Evolutionary conservation across 1,140 invertebrate genomes (phyloP).

Genomic region (Zaprionus capensis): DNA sequence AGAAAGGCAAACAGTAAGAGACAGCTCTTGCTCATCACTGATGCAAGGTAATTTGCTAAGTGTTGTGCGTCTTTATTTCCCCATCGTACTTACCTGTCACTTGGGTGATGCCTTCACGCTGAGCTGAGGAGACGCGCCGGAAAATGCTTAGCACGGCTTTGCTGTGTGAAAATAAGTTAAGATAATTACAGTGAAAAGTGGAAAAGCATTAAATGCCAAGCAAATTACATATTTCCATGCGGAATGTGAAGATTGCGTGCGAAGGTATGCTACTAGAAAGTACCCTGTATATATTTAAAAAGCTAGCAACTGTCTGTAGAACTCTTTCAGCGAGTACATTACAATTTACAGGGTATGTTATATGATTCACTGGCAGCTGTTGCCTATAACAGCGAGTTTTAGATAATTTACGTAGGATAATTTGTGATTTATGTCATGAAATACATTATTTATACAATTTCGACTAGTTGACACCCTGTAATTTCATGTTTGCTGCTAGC

Average conservation of each 20-base stretch:
- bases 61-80: conserved; percentile 15
- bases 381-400: neutral
- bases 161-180: conserved; percentile 53
- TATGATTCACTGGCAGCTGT: too few relatives aligned
- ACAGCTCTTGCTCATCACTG: neutral
- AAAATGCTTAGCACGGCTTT: conserved; percentile 82
- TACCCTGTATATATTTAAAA: neutral
- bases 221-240: conserved; percentile 26
- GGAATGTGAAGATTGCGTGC: neutral
- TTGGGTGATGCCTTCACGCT: conserved; percentile 84
- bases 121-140: conserved; percentile 69
- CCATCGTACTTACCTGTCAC: conserved; percentile 84
- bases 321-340: neutral
- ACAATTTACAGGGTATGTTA: neutral
- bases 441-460: too few relatives aligned
- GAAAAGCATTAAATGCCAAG: conserved; percentile 6
- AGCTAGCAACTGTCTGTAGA: neutral
- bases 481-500: too few relatives aligned
- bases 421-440: too few relatives aligned
- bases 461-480: too few relatives aligned
- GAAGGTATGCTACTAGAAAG: neutral
- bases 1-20: neutral
- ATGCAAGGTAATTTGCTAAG: conserved; percentile 17
- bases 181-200: conserved; percentile 22
- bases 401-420: too few relatives aligned